Evolutionary conservation across 2,113 vertebrate species (phyloP), one percentile per base, ranked within the genome.

Genomic region (Xenopus borealis): DNA sequence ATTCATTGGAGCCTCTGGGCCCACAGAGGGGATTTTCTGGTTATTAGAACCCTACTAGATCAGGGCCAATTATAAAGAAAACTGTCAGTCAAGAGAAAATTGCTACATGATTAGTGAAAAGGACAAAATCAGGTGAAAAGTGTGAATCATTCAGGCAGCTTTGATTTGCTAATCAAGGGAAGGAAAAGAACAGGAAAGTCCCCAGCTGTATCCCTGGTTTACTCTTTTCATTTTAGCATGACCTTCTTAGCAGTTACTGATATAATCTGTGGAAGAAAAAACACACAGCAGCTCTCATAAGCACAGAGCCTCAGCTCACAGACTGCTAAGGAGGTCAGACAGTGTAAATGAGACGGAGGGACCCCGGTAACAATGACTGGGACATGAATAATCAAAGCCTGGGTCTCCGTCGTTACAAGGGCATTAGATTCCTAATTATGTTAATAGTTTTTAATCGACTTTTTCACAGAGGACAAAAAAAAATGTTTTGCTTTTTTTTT

Each of bases 61-160:
- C 95, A 97, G 96, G 95, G 94, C 97, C 96, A 99, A 98, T 99
- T 98, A 99, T 97, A 96, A 95, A 96, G 95, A 98, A 98, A 98
- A 98, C 95, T 98, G 97, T 98, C 97, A 98, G 96, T 98, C 96
- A 97, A 94, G 94, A 92, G 93, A 94, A 96, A 96, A 95, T 95
- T 92, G 94, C 93, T 91, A 94, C 93, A 94, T 97, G 95, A 98
- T 98, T 99, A 98, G 95, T 93, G 92, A 93, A 94, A 96, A 95
- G 95, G 94, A 97, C 94, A 95, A 96, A 97, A 98, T 95, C 95
- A 98, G 94, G 95, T 97, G 94, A 97, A 93, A 94, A 94, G 94
- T 95, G 95, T 92, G 93, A 95, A 94, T 95, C 94, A 95, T 94
- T 93, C 94, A 92, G 88, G 94, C 94, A 93, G 94, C 96, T 99